Conservation (phyloP, 1,140 invertebrate species). For the Dreissena polymorpha region DNA sequence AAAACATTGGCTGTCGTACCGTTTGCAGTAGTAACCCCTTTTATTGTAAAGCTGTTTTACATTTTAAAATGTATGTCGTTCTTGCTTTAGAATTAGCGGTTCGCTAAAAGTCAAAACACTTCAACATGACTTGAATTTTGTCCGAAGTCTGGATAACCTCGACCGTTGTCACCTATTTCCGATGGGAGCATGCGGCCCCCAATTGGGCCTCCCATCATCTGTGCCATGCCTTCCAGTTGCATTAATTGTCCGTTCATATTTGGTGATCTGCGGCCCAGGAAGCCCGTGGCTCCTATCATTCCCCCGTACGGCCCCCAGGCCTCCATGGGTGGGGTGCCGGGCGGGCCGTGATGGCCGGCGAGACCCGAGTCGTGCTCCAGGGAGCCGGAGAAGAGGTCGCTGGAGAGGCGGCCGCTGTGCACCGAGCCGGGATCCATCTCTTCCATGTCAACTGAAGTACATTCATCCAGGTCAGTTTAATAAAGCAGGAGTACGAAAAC, state of each 20-base stretch:
- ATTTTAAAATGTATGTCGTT: too few species aligned
- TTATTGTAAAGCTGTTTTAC: too few species aligned
- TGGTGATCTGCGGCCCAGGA: slow-evolving; percentile 71
- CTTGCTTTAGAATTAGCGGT: too few species aligned
- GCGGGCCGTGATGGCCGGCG: slow-evolving; percentile 69
- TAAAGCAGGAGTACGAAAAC: neutral
- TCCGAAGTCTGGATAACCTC: slow-evolving; percentile 71
- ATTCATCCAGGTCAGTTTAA: neutral
- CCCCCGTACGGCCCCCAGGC: slow-evolving; percentile 69
- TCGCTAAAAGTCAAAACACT: slow-evolving; percentile 68
- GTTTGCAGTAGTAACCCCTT: too few species aligned
- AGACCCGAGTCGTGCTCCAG: slow-evolving; percentile 72
- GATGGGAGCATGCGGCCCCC: slow-evolving; percentile 66
- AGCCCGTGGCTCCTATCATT: slow-evolving; percentile 54
- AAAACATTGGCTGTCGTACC: too few species aligned
- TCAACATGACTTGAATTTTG: slow-evolving; percentile 76
- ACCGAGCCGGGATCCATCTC: slow-evolving; percentile 63
- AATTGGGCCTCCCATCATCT: slow-evolving; percentile 60
- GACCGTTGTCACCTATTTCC: slow-evolving; percentile 68
- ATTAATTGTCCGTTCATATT: slow-evolving; percentile 67
- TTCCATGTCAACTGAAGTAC: slow-evolving; percentile 73
- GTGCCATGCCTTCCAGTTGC: slow-evolving; percentile 64
- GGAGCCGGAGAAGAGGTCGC: slow-evolving; percentile 69
- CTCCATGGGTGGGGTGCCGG: slow-evolving; percentile 69
- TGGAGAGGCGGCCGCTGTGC: slow-evolving; percentile 67